Percentiles rank a stretch among this genome's conserved stretches.
Conservation (phyloP, 2,797 vertebrate genomes). For the Hybognathus amarus region DNA sequence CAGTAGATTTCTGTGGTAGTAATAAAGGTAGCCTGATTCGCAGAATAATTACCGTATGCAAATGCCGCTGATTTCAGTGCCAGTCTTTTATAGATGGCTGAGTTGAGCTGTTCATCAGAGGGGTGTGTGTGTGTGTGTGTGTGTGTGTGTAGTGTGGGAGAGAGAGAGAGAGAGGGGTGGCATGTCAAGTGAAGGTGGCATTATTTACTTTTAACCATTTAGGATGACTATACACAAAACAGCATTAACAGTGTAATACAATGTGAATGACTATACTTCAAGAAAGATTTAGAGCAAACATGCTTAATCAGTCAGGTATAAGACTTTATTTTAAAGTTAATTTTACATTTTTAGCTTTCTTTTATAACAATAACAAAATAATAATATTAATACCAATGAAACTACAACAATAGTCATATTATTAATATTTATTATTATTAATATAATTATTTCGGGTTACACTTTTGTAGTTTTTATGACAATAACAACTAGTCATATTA, state of each 20-base stretch:
- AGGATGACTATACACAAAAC: conserved; percentile 19
- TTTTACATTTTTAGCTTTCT: background rate
- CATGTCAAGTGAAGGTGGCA: background rate
- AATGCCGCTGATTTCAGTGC: conserved; percentile 82
- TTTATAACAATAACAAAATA: background rate
- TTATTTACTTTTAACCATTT: conserved; percentile 36
- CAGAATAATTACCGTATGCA: conserved; percentile 89
- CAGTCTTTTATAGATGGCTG: conserved; percentile 85
- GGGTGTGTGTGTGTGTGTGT: conserved; percentile 47
- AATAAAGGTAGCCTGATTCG: conserved; percentile 85
- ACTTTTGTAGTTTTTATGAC: background rate
- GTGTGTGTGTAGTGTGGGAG: no score
- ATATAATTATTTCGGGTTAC: background rate
- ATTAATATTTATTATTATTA: background rate
- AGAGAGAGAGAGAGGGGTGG: background rate
- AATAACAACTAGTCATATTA: background rate
- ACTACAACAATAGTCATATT: background rate
- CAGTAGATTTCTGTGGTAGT: conserved; percentile 85
- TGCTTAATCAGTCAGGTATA: background rate
- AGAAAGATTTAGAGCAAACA: background rate
- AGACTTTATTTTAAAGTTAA: background rate
- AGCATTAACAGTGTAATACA: background rate
- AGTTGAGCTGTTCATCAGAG: conserved; percentile 82
- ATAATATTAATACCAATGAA: background rate
- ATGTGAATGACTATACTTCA: background rate